phyloP scores from a whole-genome alignment of 2,888 invertebrate species.

The Ennomos erosarius region DNA sequence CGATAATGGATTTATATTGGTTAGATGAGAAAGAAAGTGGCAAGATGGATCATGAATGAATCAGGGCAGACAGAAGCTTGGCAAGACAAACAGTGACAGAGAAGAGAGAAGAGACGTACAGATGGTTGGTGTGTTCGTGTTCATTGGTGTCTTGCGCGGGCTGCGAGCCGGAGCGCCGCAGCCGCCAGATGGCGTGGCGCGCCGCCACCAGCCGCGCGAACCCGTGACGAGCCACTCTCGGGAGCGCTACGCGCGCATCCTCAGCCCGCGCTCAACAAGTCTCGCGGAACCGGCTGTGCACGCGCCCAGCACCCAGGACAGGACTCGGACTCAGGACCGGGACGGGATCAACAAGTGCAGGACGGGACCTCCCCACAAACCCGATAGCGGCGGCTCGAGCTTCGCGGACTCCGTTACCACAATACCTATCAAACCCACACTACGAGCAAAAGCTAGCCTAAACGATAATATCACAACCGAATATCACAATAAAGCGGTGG shows the following conservation, averaged over 20 bases:
- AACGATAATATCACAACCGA: conserved; percentile 80
- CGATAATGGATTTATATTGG: no score
- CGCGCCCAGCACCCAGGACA: conserved; percentile 45
- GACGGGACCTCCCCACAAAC: conserved; percentile 50
- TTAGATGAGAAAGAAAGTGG: conserved; percentile 20
- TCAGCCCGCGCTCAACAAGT: conserved; percentile 70
- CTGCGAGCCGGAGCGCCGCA: conserved; percentile 85
- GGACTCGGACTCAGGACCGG: conserved; percentile 51
- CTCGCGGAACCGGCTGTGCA: conserved; percentile 47
- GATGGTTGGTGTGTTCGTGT: conserved; percentile 83
- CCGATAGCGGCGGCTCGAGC: conserved; percentile 57
- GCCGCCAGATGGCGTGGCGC: conserved; percentile 89
- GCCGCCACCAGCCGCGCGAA: conserved; percentile 90
- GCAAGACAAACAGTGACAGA: conserved; percentile 58
- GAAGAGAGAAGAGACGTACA: conserved; percentile 81
- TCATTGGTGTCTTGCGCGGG: conserved; percentile 81
- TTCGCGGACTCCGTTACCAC: conserved; percentile 56
- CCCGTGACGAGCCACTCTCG: conserved; percentile 88
- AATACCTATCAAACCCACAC: conserved; percentile 43
- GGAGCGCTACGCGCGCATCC: conserved; percentile 75
- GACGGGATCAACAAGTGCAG: conserved; percentile 58
- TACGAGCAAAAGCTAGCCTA: conserved; percentile 82
- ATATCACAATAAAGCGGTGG: conserved; percentile 82
- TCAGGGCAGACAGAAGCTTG: conserved; percentile 50
- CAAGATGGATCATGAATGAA: conserved; percentile 38